phyloP scores from a whole-genome alignment of 2,888 invertebrate species.

The Drosophila neotestacea region DNA sequence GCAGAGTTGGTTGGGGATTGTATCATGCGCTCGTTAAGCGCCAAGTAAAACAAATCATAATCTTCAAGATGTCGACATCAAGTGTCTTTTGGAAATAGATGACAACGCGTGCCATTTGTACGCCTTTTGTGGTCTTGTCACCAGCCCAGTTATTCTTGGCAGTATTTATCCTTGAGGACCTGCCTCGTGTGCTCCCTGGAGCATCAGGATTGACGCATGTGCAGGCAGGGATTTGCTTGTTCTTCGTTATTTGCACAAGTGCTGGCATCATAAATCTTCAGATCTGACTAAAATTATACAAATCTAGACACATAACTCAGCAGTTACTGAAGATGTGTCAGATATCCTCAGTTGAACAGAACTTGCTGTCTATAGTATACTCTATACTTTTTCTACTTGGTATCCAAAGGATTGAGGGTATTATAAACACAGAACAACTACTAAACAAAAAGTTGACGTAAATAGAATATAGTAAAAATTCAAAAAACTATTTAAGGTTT shows the following conservation, averaged over 20 bases:
- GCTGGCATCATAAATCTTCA: conserved; percentile 45
- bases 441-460: too few relatives aligned
- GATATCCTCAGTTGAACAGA: too few relatives aligned
- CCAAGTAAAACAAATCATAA: conserved; percentile 80
- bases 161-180: conserved; percentile 3
- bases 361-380: too few relatives aligned
- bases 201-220: conserved; percentile 28
- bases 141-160: conserved; percentile 6
- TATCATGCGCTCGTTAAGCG: conserved; percentile 80
- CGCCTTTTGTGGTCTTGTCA: conserved; percentile 60
- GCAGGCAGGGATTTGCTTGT: conserved; percentile 37
- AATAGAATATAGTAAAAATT: too few relatives aligned
- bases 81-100: conserved; percentile 55
- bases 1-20: conserved; percentile 32
- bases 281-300: conserved; percentile 25
- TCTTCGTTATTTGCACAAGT: conserved; percentile 39
- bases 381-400: too few relatives aligned
- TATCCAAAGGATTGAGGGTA: too few relatives aligned
- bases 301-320: conserved; percentile 7
- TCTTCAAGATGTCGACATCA: conserved; percentile 66
- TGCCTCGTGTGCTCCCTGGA: conserved; percentile 36
- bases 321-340: not conserved
- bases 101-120: conserved; percentile 73
- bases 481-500: too few relatives aligned
- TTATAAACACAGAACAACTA: too few relatives aligned